Percentiles rank a stretch among this genome's conserved stretches.
These are phyloP conservation scores for Nesometra sesokonis DNA, from an alignment of 35 echinoderm and acorn worm genomes.

Conservation along the genomic window DNA sequence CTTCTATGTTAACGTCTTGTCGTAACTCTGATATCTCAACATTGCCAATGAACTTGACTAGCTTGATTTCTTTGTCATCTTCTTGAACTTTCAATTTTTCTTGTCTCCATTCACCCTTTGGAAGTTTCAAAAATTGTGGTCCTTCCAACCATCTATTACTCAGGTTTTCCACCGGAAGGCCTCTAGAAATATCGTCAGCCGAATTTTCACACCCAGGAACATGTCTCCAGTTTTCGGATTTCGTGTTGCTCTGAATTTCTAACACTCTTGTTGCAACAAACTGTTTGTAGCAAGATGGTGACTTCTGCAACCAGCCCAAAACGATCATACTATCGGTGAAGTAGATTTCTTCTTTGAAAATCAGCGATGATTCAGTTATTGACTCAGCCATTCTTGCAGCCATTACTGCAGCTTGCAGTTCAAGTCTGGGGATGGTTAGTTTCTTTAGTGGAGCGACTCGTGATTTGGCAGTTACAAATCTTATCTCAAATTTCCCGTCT, in stretches of 20 bases:
- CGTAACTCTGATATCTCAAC: not conserved
- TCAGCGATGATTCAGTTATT: not conserved
- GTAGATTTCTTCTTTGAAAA: not conserved
- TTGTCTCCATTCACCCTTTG: not conserved
- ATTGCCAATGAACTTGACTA: slow-evolving; percentile 1
- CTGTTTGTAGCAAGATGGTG: slow-evolving; percentile 2
- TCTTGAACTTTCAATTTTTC: no score
- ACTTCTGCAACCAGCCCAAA: not conserved
- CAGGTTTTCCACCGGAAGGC: not conserved
- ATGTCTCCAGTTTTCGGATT: not conserved
- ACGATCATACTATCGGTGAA: no score
- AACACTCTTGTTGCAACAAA: slow-evolving; percentile 1
- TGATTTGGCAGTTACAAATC: not conserved
- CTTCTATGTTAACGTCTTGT: not conserved
- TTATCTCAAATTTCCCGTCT: not conserved
- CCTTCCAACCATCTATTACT: slow-evolving; percentile 10
- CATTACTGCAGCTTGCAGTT: no score
- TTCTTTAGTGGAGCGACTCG: not conserved
- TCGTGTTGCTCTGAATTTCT: slow-evolving; percentile 12
- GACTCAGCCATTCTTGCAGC: not conserved
- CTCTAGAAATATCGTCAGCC: slow-evolving; percentile 25
- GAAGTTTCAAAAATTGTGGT: not conserved
- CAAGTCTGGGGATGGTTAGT: not conserved
- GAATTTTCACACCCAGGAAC: not conserved
- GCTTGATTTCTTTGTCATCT: not conserved